Percentiles rank a stretch among this genome's conserved stretches.
Evolutionary conservation across 2,797 vertebrate species (phyloP).

Genomic region (Saxicola maurus): DNA sequence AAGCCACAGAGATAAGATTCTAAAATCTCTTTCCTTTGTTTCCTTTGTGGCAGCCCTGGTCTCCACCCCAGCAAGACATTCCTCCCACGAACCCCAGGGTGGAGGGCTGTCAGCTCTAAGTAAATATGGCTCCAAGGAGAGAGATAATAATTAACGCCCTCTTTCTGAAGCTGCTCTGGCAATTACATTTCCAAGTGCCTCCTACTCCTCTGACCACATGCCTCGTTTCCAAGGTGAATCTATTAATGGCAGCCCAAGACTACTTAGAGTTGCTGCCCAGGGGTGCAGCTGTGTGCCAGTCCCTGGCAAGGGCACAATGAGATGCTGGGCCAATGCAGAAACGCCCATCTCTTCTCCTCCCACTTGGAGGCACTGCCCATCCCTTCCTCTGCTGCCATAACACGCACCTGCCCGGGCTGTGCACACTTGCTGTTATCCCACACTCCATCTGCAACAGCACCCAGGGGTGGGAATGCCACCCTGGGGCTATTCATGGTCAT

Average conservation of each 20-base stretch:
- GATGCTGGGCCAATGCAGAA: accelerated
- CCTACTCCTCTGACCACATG: not conserved
- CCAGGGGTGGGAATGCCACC: not conserved
- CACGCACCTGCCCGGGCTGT: not conserved
- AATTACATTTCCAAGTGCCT: not conserved
- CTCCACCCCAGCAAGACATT: not conserved
- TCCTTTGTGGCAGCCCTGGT: not conserved
- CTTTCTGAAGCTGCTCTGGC: not conserved
- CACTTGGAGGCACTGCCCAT: not conserved
- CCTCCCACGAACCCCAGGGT: not conserved
- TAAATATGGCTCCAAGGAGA: not conserved
- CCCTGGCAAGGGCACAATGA: not conserved
- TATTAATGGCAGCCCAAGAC: not conserved
- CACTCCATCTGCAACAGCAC: not conserved
- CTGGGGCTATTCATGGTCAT: not conserved
- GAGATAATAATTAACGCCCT: not conserved
- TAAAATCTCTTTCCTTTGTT: slow-evolving; percentile 10
- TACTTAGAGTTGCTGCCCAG: not conserved
- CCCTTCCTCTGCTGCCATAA: not conserved
- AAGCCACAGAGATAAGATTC: not conserved
- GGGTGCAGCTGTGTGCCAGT: not conserved
- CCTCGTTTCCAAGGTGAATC: not conserved
- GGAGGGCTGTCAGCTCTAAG: not conserved
- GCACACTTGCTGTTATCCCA: accelerated
- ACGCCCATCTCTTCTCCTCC: not conserved